phyloP scores from a whole-genome alignment of 1,140 invertebrate species.

The Drosophila rufa region DNA sequence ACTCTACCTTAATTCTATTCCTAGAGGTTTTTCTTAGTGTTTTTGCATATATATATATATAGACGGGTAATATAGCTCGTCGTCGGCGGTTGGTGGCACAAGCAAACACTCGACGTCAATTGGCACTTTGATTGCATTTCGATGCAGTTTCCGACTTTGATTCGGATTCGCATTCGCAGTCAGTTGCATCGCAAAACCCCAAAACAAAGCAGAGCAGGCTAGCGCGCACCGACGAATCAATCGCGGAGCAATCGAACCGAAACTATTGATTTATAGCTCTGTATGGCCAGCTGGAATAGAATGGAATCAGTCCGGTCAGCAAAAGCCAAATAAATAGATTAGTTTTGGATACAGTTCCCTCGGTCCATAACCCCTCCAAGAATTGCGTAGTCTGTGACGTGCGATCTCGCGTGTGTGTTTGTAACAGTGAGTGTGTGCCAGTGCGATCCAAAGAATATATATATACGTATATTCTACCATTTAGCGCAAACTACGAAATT shows the following conservation, averaged over 20 bases:
- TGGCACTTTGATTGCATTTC: slow-evolving; percentile 76
- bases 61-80: slow-evolving; percentile 41
- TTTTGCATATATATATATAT: slow-evolving; percentile 16
- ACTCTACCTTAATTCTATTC: neutral
- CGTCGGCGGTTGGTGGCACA: slow-evolving; percentile 29
- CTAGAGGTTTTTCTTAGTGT: neutral
- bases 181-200: slow-evolving; percentile 73
- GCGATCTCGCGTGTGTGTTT: slow-evolving; percentile 27
- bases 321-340: slow-evolving; percentile 80
- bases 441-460: slow-evolving; percentile 30
- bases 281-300: slow-evolving; percentile 61
- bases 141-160: slow-evolving; percentile 58
- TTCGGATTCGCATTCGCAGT: slow-evolving; percentile 45
- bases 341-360: slow-evolving; percentile 47
- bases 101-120: slow-evolving; percentile 54
- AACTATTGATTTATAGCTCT: slow-evolving; percentile 76
- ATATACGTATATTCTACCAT: slow-evolving; percentile 52
- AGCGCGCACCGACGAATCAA: slow-evolving; percentile 40
- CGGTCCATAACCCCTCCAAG: neutral
- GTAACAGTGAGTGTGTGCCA: slow-evolving; percentile 18
- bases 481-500: slow-evolving; percentile 32
- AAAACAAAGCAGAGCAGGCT: slow-evolving; percentile 58
- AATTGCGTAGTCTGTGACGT: slow-evolving; percentile 69
- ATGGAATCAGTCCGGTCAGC: slow-evolving; percentile 56
- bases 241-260: slow-evolving; percentile 43